Percentiles rank a stretch among this genome's conserved stretches.
These are phyloP conservation scores for Ctenoplectra terminalis DNA, from an alignment of 1,140 invertebrate genomes.

Conservation along the genomic window DNA sequence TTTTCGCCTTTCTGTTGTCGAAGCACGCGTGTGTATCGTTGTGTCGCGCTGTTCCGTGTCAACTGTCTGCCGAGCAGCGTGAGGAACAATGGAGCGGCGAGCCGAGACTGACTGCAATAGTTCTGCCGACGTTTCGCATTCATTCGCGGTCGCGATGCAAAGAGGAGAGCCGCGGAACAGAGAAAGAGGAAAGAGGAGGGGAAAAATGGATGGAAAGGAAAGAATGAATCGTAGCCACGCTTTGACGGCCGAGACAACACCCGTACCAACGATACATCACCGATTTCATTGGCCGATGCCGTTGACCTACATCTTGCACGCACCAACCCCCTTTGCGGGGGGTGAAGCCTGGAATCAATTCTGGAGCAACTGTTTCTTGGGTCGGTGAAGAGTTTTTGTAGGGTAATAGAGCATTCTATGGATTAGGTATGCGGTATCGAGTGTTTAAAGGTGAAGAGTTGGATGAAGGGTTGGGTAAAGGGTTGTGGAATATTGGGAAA, in stretches of 20 bases:
- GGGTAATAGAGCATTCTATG: neutral
- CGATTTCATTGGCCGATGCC: conserved; percentile 2
- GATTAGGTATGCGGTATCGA: neutral
- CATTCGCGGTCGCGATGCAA: conserved; percentile 46
- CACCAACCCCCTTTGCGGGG: neutral
- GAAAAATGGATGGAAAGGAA: conserved; percentile 13
- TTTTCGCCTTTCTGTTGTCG: conserved; percentile 28
- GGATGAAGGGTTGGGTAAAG: too few species aligned
- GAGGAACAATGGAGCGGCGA: conserved; percentile 58
- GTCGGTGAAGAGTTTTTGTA: neutral
- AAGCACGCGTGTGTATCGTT: conserved; percentile 31
- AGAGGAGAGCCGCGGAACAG: conserved; percentile 20
- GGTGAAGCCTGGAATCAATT: neutral
- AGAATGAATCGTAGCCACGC: conserved; percentile 36
- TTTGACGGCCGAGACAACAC: conserved; percentile 28
- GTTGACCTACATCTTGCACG: conserved; percentile 13
- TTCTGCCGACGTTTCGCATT: conserved; percentile 56
- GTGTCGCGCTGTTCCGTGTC: conserved; percentile 51
- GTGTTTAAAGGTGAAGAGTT: too few species aligned
- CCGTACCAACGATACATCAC: conserved; percentile 11
- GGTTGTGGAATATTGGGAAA: too few species aligned
- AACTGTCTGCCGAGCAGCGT: conserved; percentile 32
- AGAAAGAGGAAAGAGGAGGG: neutral
- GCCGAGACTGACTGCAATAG: conserved; percentile 55
- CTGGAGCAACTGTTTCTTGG: neutral